These are phyloP conservation scores for Drosophila mulleri DNA, from an alignment of 2,888 invertebrate species.

Conservation along the genomic window DNA sequence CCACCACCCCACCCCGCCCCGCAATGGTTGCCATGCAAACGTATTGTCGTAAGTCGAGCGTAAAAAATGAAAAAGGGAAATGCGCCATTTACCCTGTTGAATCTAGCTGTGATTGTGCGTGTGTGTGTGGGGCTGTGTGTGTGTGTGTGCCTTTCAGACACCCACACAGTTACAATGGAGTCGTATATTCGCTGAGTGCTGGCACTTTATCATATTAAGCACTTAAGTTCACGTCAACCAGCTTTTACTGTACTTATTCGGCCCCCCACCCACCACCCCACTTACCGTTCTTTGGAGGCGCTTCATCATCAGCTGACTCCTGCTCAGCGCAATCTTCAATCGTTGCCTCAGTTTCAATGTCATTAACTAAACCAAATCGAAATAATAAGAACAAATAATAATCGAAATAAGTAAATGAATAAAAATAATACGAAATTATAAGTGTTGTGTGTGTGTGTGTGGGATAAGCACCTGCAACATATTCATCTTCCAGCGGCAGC, in stretches of 20 bases:
- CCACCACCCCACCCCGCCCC: too few species aligned
- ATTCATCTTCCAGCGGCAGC: conserved; percentile 65
- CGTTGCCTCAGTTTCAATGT: conserved; percentile 65
- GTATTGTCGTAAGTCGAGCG: conserved; percentile 71
- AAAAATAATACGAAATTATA: conserved; percentile 26
- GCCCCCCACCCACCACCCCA: conserved; percentile 24
- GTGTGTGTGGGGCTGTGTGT: conserved; percentile 15
- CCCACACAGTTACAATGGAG: conserved; percentile 21
- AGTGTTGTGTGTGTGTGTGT: neutral
- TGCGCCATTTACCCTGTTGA: conserved; percentile 72
- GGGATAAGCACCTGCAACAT: conserved; percentile 69
- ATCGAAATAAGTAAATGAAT: conserved; percentile 37
- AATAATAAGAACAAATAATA: conserved; percentile 22
- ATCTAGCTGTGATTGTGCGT: conserved; percentile 20
- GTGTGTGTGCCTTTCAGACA: conserved; percentile 33
- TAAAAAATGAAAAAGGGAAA: conserved; percentile 79
- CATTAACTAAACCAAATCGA: conserved; percentile 65
- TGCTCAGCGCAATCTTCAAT: conserved; percentile 61
- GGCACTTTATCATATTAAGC: conserved; percentile 82
- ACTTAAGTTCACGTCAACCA: conserved; percentile 74
- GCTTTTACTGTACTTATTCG: conserved; percentile 27
- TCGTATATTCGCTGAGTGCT: conserved; percentile 56
- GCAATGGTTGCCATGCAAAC: conserved; percentile 64
- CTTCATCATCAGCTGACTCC: conserved; percentile 62
- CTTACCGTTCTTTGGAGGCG: conserved; percentile 82